Base-by-base conservation (phyloP, 1,140 invertebrate genomes). In the Yoshiicerus persimilis region DNA sequence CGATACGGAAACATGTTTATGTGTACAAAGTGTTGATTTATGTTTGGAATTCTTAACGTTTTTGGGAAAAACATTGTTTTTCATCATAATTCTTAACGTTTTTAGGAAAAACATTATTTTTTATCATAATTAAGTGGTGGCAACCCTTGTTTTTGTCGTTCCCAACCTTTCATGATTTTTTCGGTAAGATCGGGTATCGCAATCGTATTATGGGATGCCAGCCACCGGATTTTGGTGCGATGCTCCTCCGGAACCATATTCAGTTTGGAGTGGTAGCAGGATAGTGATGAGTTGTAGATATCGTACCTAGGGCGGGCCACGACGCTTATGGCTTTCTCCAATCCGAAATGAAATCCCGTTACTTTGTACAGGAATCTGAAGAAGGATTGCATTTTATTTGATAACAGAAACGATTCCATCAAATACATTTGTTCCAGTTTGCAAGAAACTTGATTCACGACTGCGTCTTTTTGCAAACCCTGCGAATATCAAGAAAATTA, bases 361-460 rank as follows among this genome's bases (percentile, higher is more conserved):
- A 80, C 23, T 38, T 80, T 80, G 16, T 80, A 20, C 16, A 86
- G 27, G 10, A 88, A 16, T 70, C 39, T 16, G 30, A 88, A 41
- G 8, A 88, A 34, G 56, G 20, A 16, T 39, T 75, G 84, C 83
- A 88, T 86, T 11, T 70, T 84, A 23, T 39, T 56, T 9, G 84
- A 86, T 4, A 88, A 27, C 13, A 88, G 62, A 62, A 88, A 88
- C 11, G 77, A 88, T 25, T 88, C 87, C 87, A 88, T 88, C 20
- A 88, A 64, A 86, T 84, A 88, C 23, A 88, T 88, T 32, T 88
- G 87, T 27, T 88, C 87, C 2, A 88, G 34, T 84, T 86, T 88
- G 66, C 77, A 86, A n/a, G 56, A 75, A 11, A 88, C 41, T 80
- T 86, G 83, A 66, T 86, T 86, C 10, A 88, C 36, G 9, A 66